Percentiles rank a stretch among this genome's conserved stretches.
Conservation (phyloP, 2,113 vertebrate genomes). For the Eurypyga helias region DNA sequence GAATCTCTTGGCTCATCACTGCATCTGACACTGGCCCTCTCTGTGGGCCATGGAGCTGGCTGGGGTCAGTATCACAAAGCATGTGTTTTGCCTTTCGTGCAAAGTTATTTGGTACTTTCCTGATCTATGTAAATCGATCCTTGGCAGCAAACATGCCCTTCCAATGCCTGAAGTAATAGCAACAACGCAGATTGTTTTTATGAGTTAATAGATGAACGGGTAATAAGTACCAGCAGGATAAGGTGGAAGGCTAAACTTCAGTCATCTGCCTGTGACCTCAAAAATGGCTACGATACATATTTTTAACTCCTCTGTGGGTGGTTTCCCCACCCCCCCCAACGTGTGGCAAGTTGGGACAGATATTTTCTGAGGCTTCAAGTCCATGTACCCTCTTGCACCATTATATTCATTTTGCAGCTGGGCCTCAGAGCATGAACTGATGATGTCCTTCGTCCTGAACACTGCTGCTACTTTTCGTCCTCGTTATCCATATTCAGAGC, state of each 20-base stretch:
- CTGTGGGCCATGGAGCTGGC: neutral
- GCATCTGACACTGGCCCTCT: neutral
- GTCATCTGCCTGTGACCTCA: neutral
- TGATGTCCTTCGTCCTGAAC: neutral
- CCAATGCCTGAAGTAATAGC: neutral
- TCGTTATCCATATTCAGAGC: accelerated
- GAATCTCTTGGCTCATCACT: neutral
- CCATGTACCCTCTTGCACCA: neutral
- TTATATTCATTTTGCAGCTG: neutral
- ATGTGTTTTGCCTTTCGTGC: neutral
- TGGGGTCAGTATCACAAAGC: neutral
- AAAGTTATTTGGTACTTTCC: neutral
- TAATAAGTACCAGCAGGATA: neutral
- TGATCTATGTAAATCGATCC: neutral
- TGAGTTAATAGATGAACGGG: neutral
- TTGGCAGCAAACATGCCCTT: neutral
- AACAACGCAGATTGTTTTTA: neutral
- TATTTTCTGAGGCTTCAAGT: neutral
- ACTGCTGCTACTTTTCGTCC: neutral
- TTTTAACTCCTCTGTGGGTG: neutral
- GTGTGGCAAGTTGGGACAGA: neutral
- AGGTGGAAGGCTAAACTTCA: neutral
- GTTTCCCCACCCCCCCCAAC: no score
- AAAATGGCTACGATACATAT: neutral
- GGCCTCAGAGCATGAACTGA: neutral